A percentile compares a stretch with the other conserved stretches of the same genome.
phyloP scores from a whole-genome alignment of 2,888 invertebrate species.

The Elgonia sp. region DNA sequence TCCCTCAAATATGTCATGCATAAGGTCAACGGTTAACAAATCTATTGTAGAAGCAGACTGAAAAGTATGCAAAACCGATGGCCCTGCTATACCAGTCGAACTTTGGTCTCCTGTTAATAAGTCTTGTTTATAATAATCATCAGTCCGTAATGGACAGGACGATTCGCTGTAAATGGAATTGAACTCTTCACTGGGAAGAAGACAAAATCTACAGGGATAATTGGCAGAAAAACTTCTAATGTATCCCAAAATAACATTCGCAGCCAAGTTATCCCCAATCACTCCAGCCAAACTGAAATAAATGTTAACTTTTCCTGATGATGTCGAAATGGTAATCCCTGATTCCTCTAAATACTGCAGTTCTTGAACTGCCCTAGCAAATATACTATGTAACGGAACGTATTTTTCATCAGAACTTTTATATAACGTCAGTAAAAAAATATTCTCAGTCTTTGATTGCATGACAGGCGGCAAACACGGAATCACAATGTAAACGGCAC shows the following conservation, averaged over 20 bases:
- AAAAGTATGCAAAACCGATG: conserved; percentile 47
- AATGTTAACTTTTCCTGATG: neutral
- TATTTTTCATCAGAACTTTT: conserved; percentile 7
- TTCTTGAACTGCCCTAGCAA: conserved; percentile 8
- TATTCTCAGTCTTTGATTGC: conserved; percentile 40
- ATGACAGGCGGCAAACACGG: conserved; percentile 2
- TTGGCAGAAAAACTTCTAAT: conserved; percentile 67
- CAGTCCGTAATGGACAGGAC: neutral
- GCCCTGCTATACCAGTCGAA: conserved; percentile 59
- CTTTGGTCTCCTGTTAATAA: conserved; percentile 26
- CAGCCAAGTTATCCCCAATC: conserved; percentile 72
- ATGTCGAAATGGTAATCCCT: conserved; percentile 22
- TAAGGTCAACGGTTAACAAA: conserved; percentile 61
- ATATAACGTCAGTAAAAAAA: conserved; percentile 20
- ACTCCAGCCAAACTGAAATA: conserved; percentile 49
- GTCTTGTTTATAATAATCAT: conserved; percentile 15
- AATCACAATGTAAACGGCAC: conserved; percentile 5
- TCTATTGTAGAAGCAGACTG: conserved; percentile 8
- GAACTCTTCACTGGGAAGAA: neutral
- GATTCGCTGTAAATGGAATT: conserved; percentile 4
- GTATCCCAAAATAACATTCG: conserved; percentile 71
- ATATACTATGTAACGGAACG: conserved; percentile 34
- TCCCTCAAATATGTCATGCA: conserved; percentile 75
- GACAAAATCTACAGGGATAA: conserved; percentile 56
- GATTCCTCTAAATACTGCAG: conserved; percentile 13